Percentiles rank a stretch among this genome's conserved stretches.
phyloP scores from a whole-genome alignment of 2,797 vertebrate species.

The Aviceda cuculoides region DNA sequence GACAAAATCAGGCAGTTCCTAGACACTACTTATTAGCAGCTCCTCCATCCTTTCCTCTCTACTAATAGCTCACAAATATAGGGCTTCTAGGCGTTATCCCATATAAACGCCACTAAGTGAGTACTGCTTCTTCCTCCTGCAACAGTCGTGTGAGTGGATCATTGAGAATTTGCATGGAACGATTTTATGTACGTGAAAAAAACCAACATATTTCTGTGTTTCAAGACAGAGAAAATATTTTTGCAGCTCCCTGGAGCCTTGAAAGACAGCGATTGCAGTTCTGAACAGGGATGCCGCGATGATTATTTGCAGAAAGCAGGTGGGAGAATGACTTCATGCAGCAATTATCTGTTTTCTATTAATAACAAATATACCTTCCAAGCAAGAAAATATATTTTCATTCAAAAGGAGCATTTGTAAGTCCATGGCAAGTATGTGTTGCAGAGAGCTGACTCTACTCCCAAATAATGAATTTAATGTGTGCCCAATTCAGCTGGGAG shows the following conservation, averaged over 20 bases:
- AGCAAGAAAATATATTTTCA: background rate
- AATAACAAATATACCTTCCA: background rate
- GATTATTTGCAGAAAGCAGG: background rate
- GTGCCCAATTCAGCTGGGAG: background rate
- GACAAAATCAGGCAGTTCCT: background rate
- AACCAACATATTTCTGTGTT: rapidly evolving
- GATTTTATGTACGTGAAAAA: background rate
- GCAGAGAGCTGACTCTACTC: background rate
- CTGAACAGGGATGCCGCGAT: background rate
- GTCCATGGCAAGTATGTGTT: background rate
- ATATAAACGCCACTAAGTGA: background rate
- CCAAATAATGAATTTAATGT: background rate
- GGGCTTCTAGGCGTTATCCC: background rate
- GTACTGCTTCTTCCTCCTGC: background rate
- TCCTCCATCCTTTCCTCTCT: background rate
- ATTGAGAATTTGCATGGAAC: background rate
- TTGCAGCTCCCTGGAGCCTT: background rate
- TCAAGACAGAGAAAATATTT: background rate
- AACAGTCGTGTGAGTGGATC: background rate
- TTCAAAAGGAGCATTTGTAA: background rate
- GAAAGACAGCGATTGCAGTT: background rate
- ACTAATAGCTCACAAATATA: background rate
- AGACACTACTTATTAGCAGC: background rate
- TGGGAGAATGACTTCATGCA: background rate
- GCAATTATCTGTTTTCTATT: background rate